phyloP scores from a whole-genome alignment of 23 tunicate species.

The Botrylloides violaceus region DNA sequence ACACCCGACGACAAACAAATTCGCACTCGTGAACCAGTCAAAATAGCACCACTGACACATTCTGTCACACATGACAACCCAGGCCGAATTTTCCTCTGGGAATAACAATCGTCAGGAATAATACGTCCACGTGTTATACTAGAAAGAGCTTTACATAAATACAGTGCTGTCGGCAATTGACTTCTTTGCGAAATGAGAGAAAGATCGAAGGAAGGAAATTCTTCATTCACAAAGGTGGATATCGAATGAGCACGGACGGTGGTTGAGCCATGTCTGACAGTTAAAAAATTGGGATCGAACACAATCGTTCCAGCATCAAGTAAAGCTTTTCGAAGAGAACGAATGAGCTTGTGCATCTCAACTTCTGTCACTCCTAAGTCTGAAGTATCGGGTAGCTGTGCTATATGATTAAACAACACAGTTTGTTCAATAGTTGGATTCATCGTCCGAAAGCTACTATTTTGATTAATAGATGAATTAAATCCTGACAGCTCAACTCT shows the following conservation, averaged over 20 bases:
- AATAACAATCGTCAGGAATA: slow-evolving; percentile 11
- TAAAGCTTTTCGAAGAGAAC: slow-evolving; percentile 1
- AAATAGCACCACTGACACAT: background rate
- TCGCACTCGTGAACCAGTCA: slow-evolving; percentile 13
- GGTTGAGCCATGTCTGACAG: slow-evolving; percentile 3
- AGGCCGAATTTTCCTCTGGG: background rate
- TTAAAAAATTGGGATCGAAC: slow-evolving; percentile 15
- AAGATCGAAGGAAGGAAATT: slow-evolving; percentile 26
- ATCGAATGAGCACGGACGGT: slow-evolving; percentile 8
- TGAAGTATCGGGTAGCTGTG: background rate
- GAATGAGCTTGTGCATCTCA: background rate
- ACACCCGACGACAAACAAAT: slow-evolving; percentile 34
- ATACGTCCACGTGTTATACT: background rate
- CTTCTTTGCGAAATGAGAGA: background rate
- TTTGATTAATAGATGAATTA: background rate
- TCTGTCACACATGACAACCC: slow-evolving; percentile 1
- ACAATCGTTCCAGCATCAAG: background rate
- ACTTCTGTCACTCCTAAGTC: background rate
- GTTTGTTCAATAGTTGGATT: background rate
- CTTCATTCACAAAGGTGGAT: slow-evolving; percentile 1
- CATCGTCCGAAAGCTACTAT: background rate
- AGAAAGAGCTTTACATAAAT: background rate
- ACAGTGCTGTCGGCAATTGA: background rate
- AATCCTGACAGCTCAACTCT: background rate
- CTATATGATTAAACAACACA: slow-evolving; percentile 1